These are phyloP conservation scores for Tachycineta bicolor DNA, from an alignment of 2,113 vertebrate genomes.

Conservation along the genomic window DNA sequence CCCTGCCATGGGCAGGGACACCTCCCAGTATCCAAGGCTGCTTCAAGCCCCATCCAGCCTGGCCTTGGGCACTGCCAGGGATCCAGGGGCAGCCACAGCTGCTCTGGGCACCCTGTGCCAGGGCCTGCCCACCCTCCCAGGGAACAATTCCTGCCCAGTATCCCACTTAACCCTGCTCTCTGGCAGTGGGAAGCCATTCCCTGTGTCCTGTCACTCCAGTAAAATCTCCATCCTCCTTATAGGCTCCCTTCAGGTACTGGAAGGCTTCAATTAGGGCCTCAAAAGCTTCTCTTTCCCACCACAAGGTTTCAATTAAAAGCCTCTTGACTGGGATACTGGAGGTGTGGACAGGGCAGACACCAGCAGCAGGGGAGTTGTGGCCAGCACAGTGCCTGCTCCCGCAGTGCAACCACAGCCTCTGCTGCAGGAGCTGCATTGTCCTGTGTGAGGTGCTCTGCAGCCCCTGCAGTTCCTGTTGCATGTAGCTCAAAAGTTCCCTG, in stretches of 20 bases:
- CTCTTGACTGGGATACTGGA: not conserved
- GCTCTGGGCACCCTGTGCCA: not conserved
- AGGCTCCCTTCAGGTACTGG: not conserved
- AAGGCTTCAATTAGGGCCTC: not conserved
- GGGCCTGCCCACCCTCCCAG: not conserved
- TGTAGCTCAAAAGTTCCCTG: not conserved
- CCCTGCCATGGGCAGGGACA: not conserved
- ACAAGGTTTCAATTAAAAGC: not conserved
- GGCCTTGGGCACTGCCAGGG: not conserved
- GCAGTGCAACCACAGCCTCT: not conserved
- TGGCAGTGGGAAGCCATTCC: not conserved
- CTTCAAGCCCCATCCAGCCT: not conserved
- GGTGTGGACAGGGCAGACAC: not conserved
- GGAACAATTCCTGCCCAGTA: not conserved
- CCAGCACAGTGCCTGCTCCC: not conserved
- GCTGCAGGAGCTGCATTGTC: not conserved
- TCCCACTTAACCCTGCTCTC: rapidly evolving
- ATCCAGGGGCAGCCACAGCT: not conserved
- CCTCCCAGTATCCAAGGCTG: rapidly evolving
- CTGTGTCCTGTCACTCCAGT: not conserved
- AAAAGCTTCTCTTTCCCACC: not conserved
- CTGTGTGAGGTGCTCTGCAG: not conserved
- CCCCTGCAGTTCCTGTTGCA: not conserved
- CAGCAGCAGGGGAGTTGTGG: not conserved
- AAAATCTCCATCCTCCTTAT: not conserved